These are phyloP conservation scores for Pollicipes pollicipes DNA, from an alignment of 1,140 invertebrate genomes.

Conservation along the genomic window DNA sequence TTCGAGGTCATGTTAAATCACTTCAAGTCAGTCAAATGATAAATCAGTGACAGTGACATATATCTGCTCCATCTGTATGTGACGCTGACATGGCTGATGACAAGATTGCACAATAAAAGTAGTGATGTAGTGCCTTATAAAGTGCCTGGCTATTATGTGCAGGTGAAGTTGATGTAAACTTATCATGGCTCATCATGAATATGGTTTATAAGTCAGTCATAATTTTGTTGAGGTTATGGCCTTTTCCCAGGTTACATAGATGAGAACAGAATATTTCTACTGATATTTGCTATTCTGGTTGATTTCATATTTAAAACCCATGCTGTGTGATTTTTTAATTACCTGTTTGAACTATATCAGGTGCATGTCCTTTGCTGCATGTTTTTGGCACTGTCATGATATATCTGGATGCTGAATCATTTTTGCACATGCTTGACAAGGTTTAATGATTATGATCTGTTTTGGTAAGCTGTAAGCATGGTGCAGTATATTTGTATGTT, in stretches of 20 bases:
- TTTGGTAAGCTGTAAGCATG: neutral
- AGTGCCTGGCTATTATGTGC: neutral
- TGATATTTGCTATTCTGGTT: neutral
- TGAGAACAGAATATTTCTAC: neutral
- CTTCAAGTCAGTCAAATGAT: too few species aligned
- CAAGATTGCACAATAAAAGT: too few species aligned
- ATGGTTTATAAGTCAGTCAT: too few species aligned
- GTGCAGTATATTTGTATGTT: too few species aligned
- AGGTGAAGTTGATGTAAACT: neutral
- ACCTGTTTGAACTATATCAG: neutral
- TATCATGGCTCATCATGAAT: neutral
- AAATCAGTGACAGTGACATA: too few species aligned
- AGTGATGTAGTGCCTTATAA: too few species aligned
- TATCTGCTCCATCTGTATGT: too few species aligned
- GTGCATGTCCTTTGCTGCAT: neutral
- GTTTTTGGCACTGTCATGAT: neutral
- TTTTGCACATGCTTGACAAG: neutral
- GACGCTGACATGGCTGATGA: too few species aligned
- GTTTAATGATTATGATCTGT: neutral
- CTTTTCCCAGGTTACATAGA: too few species aligned
- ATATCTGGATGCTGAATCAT: neutral
- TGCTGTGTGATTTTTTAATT: neutral
- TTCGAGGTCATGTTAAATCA: too few species aligned
- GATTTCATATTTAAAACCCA: neutral
- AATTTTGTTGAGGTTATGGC: too few species aligned